Conservation (phyloP, 2,797 vertebrate species). For the Malacoraja senta region DNA sequence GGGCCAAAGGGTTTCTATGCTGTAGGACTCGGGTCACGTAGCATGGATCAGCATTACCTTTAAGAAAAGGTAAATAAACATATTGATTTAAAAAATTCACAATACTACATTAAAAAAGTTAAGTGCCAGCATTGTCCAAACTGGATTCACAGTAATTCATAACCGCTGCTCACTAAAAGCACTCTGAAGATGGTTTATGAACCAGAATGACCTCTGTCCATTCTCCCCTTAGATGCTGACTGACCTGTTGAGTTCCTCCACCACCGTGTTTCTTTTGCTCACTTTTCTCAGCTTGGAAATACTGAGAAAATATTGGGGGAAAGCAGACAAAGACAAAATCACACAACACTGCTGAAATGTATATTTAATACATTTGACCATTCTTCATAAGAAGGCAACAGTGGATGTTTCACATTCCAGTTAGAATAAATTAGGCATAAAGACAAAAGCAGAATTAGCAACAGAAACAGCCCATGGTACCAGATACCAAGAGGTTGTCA, state of each 20-base stretch:
- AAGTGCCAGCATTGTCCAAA: too few species aligned
- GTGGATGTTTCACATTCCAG: neutral
- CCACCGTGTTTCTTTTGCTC: too few species aligned
- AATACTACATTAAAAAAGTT: neutral
- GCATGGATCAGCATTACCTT: neutral
- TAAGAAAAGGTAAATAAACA: neutral
- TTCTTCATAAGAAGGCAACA: constrained; percentile 23
- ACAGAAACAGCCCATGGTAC: neutral
- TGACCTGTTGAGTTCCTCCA: too few species aligned
- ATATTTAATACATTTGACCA: constrained; percentile 20
- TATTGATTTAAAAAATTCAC: neutral
- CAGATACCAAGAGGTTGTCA: neutral
- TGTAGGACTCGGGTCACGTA: too few species aligned
- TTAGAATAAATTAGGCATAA: constrained; percentile 1
- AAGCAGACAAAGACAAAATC: neutral
- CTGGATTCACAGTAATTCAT: neutral
- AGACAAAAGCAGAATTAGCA: neutral
- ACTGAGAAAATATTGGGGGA: neutral
- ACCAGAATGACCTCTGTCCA: too few species aligned
- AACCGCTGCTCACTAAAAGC: neutral
- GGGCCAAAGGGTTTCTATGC: too few species aligned
- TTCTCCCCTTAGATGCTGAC: too few species aligned
- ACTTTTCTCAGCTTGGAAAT: neutral
- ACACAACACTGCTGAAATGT: neutral
- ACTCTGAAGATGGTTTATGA: neutral